A percentile compares a stretch with the other conserved stretches of the same genome.
phyloP scores from a whole-genome alignment of 2,888 invertebrate genomes.

The Rambutsinella grinnellia region DNA sequence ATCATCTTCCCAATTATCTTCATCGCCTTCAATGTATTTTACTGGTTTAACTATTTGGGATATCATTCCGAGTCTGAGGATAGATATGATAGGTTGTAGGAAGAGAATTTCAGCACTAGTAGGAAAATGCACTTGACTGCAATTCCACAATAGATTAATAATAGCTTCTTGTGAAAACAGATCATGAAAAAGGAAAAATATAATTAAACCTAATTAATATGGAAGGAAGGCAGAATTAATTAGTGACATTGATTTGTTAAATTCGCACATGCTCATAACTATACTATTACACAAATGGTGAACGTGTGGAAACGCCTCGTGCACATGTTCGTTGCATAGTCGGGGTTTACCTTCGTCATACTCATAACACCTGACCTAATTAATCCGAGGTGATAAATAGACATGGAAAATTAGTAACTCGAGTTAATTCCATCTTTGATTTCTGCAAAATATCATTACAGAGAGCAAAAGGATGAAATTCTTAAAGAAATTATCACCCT shows the following conservation, averaged over 20 bases:
- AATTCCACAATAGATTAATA: no score
- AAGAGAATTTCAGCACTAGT: neutral
- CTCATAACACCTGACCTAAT: constrained; percentile 42
- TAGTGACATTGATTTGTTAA: constrained; percentile 21
- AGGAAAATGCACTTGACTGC: neutral
- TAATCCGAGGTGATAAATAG: constrained; percentile 22
- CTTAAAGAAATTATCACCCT: no score
- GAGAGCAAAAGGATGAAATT: no score
- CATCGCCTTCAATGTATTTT: constrained; percentile 51
- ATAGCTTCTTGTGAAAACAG: no score
- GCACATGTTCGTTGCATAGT: no score
- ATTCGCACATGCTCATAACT: neutral
- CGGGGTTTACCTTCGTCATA: no score
- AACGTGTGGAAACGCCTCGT: no score
- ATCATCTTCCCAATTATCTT: constrained; percentile 57
- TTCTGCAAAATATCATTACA: no score
- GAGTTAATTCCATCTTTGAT: neutral
- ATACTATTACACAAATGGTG: no score
- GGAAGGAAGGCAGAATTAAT: constrained; percentile 27
- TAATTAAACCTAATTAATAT: constrained; percentile 19
- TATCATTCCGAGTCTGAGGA: constrained; percentile 24
- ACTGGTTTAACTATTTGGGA: constrained; percentile 55
- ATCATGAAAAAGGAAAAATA: neutral
- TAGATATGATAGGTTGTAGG: no score
- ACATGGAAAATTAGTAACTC: neutral